phyloP scores from a whole-genome alignment of 1,140 invertebrate genomes.

The Olivierus martensii region DNA sequence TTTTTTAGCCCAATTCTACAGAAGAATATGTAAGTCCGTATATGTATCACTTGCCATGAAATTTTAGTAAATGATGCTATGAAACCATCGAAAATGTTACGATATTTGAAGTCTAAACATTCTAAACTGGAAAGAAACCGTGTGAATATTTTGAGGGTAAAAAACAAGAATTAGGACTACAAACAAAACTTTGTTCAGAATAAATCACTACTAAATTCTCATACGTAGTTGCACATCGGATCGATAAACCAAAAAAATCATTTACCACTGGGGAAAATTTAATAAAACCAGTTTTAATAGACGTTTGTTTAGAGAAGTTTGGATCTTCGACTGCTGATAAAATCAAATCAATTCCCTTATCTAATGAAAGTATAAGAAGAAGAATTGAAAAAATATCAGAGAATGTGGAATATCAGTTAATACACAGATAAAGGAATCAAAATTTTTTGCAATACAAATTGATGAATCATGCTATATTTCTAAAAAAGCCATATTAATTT shows the following conservation, averaged over 20 bases:
- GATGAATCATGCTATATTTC: too few species aligned
- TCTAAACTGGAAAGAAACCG: conserved; percentile 1
- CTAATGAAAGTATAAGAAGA: background rate
- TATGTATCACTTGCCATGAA: conserved; percentile 1
- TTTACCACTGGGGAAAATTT: background rate
- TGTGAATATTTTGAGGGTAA: background rate
- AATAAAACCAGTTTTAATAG: background rate
- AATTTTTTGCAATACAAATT: background rate
- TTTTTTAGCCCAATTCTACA: background rate
- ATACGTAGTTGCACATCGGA: background rate
- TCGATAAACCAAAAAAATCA: background rate
- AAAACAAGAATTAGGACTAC: too few species aligned
- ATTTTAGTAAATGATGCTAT: conserved; percentile 1
- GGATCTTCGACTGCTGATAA: background rate
- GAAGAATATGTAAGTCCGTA: background rate
- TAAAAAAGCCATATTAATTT: too few species aligned
- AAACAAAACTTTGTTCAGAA: background rate
- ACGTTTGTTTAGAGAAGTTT: background rate
- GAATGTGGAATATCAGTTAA: background rate
- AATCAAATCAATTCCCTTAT: background rate
- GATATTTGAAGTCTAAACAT: background rate
- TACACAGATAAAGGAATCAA: background rate
- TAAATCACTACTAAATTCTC: background rate
- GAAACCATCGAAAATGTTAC: conserved; percentile 1
- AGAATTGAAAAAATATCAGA: background rate